phyloP scores from a whole-genome alignment of 2,113 vertebrate genomes.

The Solenodon paradoxus region DNA sequence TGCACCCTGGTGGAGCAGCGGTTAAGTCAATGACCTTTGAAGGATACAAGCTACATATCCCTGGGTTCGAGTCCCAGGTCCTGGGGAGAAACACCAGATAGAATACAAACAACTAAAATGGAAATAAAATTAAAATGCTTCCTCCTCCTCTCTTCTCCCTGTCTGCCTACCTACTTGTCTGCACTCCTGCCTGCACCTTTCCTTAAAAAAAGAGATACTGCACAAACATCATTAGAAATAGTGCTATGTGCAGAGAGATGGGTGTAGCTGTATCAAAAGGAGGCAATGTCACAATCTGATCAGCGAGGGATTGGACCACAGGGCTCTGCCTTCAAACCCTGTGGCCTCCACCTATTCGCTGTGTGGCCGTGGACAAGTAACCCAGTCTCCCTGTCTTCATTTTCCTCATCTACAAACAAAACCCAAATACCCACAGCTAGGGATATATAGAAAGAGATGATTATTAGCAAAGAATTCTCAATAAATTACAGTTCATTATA shows the following conservation, averaged over 20 bases:
- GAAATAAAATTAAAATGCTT: too few species aligned
- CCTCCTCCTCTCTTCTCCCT: too few species aligned
- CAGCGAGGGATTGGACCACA: not conserved
- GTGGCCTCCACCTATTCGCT: not conserved
- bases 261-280: not conserved
- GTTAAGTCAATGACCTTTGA: too few species aligned
- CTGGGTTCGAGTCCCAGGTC: too few species aligned
- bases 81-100: too few species aligned
- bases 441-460: not conserved
- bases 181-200: too few species aligned
- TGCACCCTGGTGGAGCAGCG: too few species aligned
- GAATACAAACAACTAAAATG: too few species aligned
- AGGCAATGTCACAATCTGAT: not conserved
- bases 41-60: too few species aligned
- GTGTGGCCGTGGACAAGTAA: not conserved
- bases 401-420: not conserved
- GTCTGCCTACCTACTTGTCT: too few species aligned
- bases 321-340: not conserved
- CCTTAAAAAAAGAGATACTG: not conserved
- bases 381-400: not conserved
- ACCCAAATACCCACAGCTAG: not conserved
- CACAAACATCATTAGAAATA: not conserved
- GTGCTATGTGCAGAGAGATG: not conserved
- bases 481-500: conserved; percentile 9
- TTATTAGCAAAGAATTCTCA: not conserved